Percentiles rank a stretch among this genome's conserved stretches.
phyloP scores from a whole-genome alignment of 2,888 invertebrate genomes.

The Melanostoma scalare region DNA sequence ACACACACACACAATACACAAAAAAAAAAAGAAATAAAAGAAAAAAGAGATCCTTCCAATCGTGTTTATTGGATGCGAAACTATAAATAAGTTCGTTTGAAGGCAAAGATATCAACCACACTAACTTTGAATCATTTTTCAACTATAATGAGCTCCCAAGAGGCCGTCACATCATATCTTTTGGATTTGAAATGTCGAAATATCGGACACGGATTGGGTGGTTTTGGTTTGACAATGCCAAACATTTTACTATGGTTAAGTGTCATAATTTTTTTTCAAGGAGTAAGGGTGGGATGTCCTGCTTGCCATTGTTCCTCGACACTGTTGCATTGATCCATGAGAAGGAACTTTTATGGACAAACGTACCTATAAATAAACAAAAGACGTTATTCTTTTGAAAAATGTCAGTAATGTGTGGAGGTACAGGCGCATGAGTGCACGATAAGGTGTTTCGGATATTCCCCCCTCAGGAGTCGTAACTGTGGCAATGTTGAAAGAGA shows the following conservation, averaged over 20 bases:
- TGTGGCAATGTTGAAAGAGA: conserved; percentile 20
- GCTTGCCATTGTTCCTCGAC: conserved; percentile 16
- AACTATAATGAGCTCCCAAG: conserved; percentile 71
- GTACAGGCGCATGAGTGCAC: background rate
- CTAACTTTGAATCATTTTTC: conserved; percentile 63
- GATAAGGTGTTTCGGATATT: conserved; percentile 52
- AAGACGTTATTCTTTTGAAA: conserved; percentile 21
- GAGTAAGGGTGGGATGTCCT: conserved; percentile 3
- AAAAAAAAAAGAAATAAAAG: no score
- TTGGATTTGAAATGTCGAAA: conserved; percentile 52
- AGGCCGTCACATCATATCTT: conserved; percentile 39
- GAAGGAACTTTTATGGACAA: conserved; percentile 10
- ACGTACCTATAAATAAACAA: conserved; percentile 13
- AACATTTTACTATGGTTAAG: conserved; percentile 11
- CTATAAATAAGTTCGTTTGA: conserved; percentile 31
- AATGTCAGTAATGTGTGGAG: background rate
- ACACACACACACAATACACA: no score
- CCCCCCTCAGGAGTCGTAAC: conserved; percentile 45
- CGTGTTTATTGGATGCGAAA: conserved; percentile 30
- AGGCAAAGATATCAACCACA: conserved; percentile 20
- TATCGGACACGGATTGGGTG: conserved; percentile 33
- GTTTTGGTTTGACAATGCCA: conserved; percentile 14
- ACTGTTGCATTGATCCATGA: conserved; percentile 41
- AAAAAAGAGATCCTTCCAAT: conserved; percentile 33
- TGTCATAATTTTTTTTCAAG: conserved; percentile 13